Evolutionary conservation across 2,113 vertebrate species (phyloP), one percentile per base, ranked within the genome.

Genomic region (Aegithalos caudatus): DNA sequence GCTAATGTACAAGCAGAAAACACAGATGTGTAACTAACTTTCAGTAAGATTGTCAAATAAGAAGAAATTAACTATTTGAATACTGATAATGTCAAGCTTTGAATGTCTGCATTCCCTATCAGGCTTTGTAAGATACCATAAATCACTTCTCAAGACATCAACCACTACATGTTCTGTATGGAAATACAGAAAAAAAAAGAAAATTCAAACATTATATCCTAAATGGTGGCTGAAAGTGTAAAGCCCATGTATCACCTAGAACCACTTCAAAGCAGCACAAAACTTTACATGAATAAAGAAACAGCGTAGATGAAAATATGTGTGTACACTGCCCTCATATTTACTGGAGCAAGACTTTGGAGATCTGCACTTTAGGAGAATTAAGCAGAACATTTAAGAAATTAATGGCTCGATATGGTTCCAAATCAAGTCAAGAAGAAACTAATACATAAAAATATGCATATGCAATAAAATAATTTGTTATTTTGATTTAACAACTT

Each of bases 1-100:
- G 28, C 21, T 84, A 91, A 96, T 23, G 19, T 37, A 96, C 95
- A 48, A 10, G 57, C 91, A 70, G 51, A 90, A 92, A 81, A 38
- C 88, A 45, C 40, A 93, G 45, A 96, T 79, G 38, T n/a, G 29
- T 23, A 88, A 35, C 40, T 69, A 66, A 53, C 24, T 79, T 85
- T 85, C 74, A 82, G 48, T 45, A 80, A 70, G 47, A 72, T 2
- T 7, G 1, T 86, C 57, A 83, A 71, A 95, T 60, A 51, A 81
- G 56, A 90, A 89, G 51, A 80, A 94, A 67, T 47, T 24, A 37
- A 78, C 38, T 69, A 31, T 45, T 12, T 33, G 24, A 76, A 57
- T 85, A 87, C 17, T 70, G 45, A 54, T 6, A 4, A 58, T 21
- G 13, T 48, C 35, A 61, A 87, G 15, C 61, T 71, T 76, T 82